phyloP scores from a whole-genome alignment of 2,113 vertebrate species.

The Callorhinus ursinus region DNA sequence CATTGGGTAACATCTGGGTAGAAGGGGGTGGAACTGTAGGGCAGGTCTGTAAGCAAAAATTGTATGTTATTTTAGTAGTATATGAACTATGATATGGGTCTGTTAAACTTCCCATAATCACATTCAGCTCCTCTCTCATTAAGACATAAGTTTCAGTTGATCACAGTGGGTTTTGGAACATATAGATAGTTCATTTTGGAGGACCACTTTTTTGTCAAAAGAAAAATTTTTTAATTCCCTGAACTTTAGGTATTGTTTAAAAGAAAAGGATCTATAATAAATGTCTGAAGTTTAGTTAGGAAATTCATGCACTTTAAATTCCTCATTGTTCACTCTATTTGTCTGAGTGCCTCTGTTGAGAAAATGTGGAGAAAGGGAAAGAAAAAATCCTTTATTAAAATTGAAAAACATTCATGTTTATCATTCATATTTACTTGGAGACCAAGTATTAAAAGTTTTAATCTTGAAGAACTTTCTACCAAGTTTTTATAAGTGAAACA shows the following conservation, averaged over 20 bases:
- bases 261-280: not conserved
- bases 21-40: not conserved
- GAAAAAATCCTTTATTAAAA: conserved; percentile 53
- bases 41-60: not conserved
- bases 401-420: conserved; percentile 46
- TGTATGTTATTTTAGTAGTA: not conserved
- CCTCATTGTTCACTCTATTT: not conserved
- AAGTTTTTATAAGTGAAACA: conserved; percentile 73
- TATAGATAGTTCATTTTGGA: not conserved
- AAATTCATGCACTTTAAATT: conserved; percentile 38
- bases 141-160: not conserved
- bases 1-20: not conserved
- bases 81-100: not conserved
- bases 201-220: not conserved
- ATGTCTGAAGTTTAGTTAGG: not conserved
- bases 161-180: not conserved
- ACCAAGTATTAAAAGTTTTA: conserved; percentile 69
- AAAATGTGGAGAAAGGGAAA: conserved; percentile 33
- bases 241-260: conserved; percentile 6
- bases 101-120: not conserved
- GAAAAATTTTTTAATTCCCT: not conserved
- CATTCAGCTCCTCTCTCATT: not conserved
- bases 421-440: conserved; percentile 58
- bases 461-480: conserved; percentile 65
- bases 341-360: not conserved